phyloP scores from a whole-genome alignment of 2,888 invertebrate genomes.

The Drosophila nigricruria region DNA sequence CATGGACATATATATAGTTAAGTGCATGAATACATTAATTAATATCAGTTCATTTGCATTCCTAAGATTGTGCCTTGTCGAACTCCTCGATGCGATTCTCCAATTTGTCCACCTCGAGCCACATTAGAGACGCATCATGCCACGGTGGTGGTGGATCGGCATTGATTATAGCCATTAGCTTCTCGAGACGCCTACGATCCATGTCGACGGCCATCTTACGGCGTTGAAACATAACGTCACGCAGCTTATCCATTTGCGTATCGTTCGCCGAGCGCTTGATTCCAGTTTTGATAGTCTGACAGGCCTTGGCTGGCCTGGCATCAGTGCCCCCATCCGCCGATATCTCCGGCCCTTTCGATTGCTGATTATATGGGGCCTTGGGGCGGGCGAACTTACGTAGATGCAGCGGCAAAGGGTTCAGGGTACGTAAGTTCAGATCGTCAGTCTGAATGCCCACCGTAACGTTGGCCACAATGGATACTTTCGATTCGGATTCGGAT shows the following conservation, averaged over 20 bases:
- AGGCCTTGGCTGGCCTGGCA: no score
- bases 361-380: no score
- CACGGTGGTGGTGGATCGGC: constrained; percentile 16
- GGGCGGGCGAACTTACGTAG: no score
- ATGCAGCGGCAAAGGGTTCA: no score
- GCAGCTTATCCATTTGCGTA: background rate
- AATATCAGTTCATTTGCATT: no score
- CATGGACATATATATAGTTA: background rate
- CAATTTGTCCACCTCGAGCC: constrained; percentile 16
- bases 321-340: no score
- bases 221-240: background rate
- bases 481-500: no score
- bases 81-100: constrained; percentile 13
- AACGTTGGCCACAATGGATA: no score
- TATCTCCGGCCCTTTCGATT: no score
- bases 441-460: no score
- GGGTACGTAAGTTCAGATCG: no score
- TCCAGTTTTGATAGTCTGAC: constrained; percentile 7
- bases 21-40: background rate
- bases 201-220: background rate
- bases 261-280: background rate
- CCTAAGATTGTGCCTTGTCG: background rate
- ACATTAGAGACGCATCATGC: background rate
- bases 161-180: background rate
- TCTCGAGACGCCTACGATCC: background rate